phyloP scores from a whole-genome alignment of 2,888 invertebrate genomes.

The Epistrophe grossulariae region DNA sequence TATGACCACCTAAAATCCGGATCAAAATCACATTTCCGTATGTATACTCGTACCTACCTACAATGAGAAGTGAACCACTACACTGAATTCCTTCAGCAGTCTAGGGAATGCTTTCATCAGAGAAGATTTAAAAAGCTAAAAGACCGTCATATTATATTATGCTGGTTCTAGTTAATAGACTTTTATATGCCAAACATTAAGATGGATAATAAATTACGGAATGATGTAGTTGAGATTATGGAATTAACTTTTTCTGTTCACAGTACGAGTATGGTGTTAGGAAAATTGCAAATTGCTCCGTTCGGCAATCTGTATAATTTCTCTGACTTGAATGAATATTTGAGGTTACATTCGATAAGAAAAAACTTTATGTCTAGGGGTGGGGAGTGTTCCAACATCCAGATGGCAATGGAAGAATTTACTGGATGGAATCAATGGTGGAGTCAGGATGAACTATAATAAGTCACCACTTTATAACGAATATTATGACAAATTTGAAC shows the following conservation, averaged over 20 bases:
- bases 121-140: conserved; percentile 58
- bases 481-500: no score
- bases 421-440: no score
- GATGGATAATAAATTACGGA: conserved; percentile 37
- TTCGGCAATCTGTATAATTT: neutral
- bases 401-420: no score
- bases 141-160: conserved; percentile 20
- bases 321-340: neutral
- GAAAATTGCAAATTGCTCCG: neutral
- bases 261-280: no score
- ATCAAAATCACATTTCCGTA: conserved; percentile 47
- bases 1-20: conserved; percentile 36
- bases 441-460: no score
- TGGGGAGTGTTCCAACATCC: no score
- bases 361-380: no score
- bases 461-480: no score
- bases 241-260: conserved; percentile 34
- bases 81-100: conserved; percentile 39
- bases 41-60: no score
- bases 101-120: conserved; percentile 19
- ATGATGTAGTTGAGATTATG: conserved; percentile 18
- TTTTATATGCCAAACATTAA: conserved; percentile 13
- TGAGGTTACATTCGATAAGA: no score
- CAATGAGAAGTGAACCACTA: neutral
- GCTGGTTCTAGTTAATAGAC: conserved; percentile 33